Percentiles rank a stretch among this genome's conserved stretches.
These are phyloP conservation scores for Drosophila chauvacae DNA, from an alignment of 1,140 invertebrate species.

Conservation along the genomic window DNA sequence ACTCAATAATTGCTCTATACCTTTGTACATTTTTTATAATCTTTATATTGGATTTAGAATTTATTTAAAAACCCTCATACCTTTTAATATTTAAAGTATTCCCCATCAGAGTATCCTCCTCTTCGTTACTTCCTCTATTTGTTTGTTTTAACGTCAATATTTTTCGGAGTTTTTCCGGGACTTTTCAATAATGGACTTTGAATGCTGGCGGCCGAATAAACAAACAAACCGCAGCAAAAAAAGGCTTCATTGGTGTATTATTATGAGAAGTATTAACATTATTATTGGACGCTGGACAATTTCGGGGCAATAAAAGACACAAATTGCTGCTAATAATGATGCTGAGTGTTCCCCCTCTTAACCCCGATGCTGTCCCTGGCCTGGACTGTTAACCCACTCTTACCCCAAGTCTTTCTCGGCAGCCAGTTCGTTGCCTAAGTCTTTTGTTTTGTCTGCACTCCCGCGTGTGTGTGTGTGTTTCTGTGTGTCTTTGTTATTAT, in stretches of 20 bases:
- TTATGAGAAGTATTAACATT: conserved; percentile 78
- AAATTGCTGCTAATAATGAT: conserved; percentile 83
- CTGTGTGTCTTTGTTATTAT: conserved; percentile 73
- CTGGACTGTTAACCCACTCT: conserved; percentile 41
- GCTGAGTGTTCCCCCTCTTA: conserved; percentile 29
- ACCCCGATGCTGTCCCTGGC: neutral
- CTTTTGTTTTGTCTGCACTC: conserved; percentile 65
- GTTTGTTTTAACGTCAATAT: conserved; percentile 27
- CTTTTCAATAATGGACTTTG: conserved; percentile 74
- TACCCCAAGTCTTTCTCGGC: conserved; percentile 7
- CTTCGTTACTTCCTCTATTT: neutral
- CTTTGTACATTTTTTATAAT: neutral
- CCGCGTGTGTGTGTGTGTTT: neutral
- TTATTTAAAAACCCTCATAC: neutral
- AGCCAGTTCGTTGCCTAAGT: conserved; percentile 72
- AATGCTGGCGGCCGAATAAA: conserved; percentile 53
- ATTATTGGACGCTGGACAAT: conserved; percentile 79
- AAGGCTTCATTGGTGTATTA: conserved; percentile 58
- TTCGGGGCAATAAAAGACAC: conserved; percentile 79
- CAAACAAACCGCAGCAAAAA: conserved; percentile 42
- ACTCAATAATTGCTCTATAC: neutral
- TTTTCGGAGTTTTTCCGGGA: conserved; percentile 60
- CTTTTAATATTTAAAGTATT: neutral
- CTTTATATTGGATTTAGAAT: neutral
- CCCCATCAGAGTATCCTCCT: neutral